Evolutionary conservation across 2,888 invertebrate species (phyloP).

Genomic region (Bedellia somnulentella): DNA sequence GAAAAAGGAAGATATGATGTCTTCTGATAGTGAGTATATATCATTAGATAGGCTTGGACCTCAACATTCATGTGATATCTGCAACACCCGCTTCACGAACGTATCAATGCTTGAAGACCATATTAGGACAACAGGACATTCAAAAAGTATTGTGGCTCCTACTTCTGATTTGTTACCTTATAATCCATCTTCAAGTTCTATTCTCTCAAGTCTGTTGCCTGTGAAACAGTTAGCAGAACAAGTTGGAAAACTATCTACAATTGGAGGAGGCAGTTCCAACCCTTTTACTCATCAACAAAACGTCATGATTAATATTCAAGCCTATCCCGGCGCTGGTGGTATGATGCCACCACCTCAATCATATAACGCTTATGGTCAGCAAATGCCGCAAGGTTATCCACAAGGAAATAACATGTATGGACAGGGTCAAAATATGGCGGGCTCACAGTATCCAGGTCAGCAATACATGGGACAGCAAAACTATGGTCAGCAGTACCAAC

Average conservation of each 20-base stretch:
- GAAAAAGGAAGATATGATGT: conserved; percentile 32
- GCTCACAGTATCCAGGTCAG: conserved; percentile 12
- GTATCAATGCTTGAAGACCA: conserved; percentile 56
- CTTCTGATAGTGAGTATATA: conserved; percentile 63
- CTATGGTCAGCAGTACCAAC: conserved; percentile 30
- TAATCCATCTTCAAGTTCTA: conserved; percentile 25
- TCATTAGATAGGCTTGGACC: conserved; percentile 65
- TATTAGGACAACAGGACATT: conserved; percentile 57
- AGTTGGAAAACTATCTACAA: conserved; percentile 42
- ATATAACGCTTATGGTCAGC: conserved; percentile 40
- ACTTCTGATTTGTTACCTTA: conserved; percentile 32
- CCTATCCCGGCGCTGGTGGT: conserved; percentile 58
- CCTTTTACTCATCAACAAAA: conserved; percentile 63
- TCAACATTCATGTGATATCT: conserved; percentile 61
- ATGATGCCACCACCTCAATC: conserved; percentile 47
- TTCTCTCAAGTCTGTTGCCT: conserved; percentile 40
- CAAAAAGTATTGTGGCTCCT: conserved; percentile 29
- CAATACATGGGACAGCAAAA: conserved; percentile 27
- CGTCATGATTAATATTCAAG: conserved; percentile 67
- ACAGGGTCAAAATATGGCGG: not conserved
- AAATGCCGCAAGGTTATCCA: conserved; percentile 36
- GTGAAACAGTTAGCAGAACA: conserved; percentile 51
- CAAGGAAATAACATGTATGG: conserved; percentile 40
- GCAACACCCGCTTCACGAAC: conserved; percentile 63
- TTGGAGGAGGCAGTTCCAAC: conserved; percentile 24